A percentile compares a stretch with the other conserved stretches of the same genome.
These are phyloP conservation scores for Metaphire vulgaris DNA, from an alignment of 1,140 invertebrate genomes.

Conservation along the genomic window DNA sequence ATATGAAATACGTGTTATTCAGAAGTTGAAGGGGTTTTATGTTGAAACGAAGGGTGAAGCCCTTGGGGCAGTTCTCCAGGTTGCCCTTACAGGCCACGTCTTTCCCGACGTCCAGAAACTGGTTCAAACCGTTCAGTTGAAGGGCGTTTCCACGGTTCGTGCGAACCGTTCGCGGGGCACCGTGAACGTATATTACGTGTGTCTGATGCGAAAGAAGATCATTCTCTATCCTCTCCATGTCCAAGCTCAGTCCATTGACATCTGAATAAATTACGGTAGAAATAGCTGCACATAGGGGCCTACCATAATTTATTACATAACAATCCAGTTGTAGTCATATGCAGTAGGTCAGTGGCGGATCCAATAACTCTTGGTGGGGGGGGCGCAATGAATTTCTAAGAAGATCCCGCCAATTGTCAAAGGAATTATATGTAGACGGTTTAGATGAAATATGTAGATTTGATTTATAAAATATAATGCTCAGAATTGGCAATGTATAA, in stretches of 20 bases:
- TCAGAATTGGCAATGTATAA: no score
- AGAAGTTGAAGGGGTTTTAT: slow-evolving; percentile 36
- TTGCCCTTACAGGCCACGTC: slow-evolving; percentile 41
- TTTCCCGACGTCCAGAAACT: slow-evolving; percentile 42
- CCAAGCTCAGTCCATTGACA: slow-evolving; percentile 9
- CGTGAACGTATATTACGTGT: slow-evolving; percentile 33
- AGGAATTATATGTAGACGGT: no score
- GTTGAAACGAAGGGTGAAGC: slow-evolving; percentile 38
- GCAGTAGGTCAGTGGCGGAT: no score
- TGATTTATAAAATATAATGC: no score
- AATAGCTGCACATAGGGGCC: no score
- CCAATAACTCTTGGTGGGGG: no score
- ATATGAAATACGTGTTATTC: slow-evolving; percentile 44
- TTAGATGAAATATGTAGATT: no score
- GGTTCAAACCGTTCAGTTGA: slow-evolving; percentile 37
- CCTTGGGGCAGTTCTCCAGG: slow-evolving; percentile 39
- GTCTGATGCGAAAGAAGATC: slow-evolving; percentile 35
- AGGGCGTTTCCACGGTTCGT: slow-evolving; percentile 32
- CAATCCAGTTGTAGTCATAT: no score
- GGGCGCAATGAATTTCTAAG: no score
- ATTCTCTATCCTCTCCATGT: slow-evolving; percentile 33
- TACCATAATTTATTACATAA: no score
- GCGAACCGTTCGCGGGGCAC: slow-evolving; percentile 27
- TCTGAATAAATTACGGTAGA: no score
- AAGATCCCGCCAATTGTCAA: no score